phyloP scores from a whole-genome alignment of 2,113 vertebrate genomes.

The Melanerpes formicivorus region DNA sequence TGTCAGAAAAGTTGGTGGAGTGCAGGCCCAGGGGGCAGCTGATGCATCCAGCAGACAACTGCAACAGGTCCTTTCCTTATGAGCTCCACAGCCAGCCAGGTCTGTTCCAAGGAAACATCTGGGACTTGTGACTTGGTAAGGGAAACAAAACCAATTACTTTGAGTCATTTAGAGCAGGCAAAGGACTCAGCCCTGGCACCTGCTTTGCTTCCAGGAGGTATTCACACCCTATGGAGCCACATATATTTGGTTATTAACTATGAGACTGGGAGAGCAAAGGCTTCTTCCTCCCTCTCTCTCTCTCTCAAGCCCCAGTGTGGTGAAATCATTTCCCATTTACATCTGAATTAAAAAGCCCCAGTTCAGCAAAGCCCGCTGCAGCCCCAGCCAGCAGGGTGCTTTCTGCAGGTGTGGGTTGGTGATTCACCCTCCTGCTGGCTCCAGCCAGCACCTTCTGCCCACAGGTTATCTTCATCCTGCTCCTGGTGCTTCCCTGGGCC shows the following conservation, averaged over 20 bases:
- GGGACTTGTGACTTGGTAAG: background rate
- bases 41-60: accelerated
- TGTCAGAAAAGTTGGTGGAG: accelerated
- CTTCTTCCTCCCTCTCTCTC: background rate
- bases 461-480: conserved; percentile 4
- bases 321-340: conserved; percentile 33
- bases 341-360: background rate
- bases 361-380: background rate
- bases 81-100: background rate
- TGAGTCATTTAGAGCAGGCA: background rate
- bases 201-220: conserved; percentile 31
- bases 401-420: conserved; percentile 24
- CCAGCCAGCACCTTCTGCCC: background rate
- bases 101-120: accelerated
- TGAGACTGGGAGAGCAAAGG: background rate
- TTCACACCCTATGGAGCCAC: conserved; percentile 47
- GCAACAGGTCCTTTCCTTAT: accelerated
- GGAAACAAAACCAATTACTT: background rate
- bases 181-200: background rate
- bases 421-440: background rate
- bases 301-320: background rate
- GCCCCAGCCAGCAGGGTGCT: background rate
- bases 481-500: background rate
- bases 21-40: background rate
- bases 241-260: conserved; percentile 54